Percentiles rank a stretch among this genome's conserved stretches.
Evolutionary conservation across 1,140 invertebrate genomes (phyloP).

Genomic region (Penaeus chinensis): DNA sequence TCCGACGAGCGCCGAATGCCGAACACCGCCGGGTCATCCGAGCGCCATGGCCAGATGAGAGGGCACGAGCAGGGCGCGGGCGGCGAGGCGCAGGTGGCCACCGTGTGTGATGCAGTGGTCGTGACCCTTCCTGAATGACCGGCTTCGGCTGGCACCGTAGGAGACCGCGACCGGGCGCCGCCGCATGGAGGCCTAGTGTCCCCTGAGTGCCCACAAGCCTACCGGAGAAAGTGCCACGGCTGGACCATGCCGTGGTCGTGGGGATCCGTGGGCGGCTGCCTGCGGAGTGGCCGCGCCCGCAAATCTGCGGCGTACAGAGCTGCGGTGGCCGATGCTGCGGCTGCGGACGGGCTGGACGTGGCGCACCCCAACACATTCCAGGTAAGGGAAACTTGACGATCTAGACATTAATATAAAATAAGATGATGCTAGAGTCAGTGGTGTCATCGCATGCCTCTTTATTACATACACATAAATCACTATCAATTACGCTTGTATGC

Average conservation of each 20-base stretch:
- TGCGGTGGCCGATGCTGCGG: constrained; percentile 59
- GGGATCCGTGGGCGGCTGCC: constrained; percentile 56
- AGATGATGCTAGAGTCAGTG: no score
- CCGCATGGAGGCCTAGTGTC: neutral
- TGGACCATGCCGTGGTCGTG: constrained; percentile 53
- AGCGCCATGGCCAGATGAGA: neutral
- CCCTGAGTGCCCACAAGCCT: constrained; percentile 24
- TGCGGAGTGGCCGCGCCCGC: constrained; percentile 50
- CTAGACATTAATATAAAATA: no score
- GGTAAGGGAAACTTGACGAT: constrained; percentile 15
- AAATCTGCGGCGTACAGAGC: constrained; percentile 62
- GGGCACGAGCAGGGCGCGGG: neutral
- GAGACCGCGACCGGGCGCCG: neutral
- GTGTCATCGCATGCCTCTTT: no score
- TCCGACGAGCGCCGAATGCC: no score
- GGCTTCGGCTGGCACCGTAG: neutral
- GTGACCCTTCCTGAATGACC: constrained; percentile 15
- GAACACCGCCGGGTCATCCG: no score
- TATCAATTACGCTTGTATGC: no score
- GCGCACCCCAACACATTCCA: constrained; percentile 36
- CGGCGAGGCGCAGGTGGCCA: neutral
- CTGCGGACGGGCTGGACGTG: constrained; percentile 58
- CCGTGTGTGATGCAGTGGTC: neutral
- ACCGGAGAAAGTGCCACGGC: neutral
- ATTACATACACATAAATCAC: no score